Percentiles rank a stretch among this genome's conserved stretches.
These are phyloP conservation scores for Leptestheria dahalacensis DNA, from an alignment of 1,140 invertebrate genomes.

Conservation along the genomic window DNA sequence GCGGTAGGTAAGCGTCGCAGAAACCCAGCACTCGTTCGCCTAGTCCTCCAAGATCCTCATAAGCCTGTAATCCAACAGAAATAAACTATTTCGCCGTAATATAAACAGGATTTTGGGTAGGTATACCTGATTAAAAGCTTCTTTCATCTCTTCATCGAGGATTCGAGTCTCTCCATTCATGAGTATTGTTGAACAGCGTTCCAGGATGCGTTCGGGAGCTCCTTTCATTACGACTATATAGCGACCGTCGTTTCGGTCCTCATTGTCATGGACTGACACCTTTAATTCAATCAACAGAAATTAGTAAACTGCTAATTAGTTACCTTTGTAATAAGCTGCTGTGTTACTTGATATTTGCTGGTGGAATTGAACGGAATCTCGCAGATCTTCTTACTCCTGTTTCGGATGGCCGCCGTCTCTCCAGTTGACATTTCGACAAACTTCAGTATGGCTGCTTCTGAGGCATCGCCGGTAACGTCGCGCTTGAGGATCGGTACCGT, in stretches of 20 bases:
- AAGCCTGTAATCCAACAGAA: constrained; percentile 50
- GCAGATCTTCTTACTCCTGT: constrained; percentile 84
- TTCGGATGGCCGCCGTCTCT: constrained; percentile 75
- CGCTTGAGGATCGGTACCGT: constrained; percentile 30
- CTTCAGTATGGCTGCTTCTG: constrained; percentile 88
- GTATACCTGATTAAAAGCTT: constrained; percentile 64
- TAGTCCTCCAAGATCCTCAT: constrained; percentile 91
- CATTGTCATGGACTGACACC: constrained; percentile 65
- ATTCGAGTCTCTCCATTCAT: constrained; percentile 91
- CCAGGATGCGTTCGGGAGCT: constrained; percentile 93
- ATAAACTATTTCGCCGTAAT: no score
- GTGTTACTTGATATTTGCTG: constrained; percentile 79
- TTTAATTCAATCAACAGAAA: neutral
- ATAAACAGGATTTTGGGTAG: no score
- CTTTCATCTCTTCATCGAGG: constrained; percentile 91
- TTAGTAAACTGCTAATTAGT: no score
- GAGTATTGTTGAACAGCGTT: constrained; percentile 87
- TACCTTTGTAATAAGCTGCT: constrained; percentile 22
- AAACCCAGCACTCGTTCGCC: constrained; percentile 84
- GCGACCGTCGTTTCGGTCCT: constrained; percentile 76
- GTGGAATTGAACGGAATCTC: constrained; percentile 99
- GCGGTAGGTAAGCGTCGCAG: constrained; percentile 31
- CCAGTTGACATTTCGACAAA: constrained; percentile 91
- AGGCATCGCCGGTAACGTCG: constrained; percentile 52
- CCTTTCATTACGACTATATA: constrained; percentile 98